These are phyloP conservation scores for Xiphias gladius DNA, from an alignment of 2,113 vertebrate species.

Conservation along the genomic window DNA sequence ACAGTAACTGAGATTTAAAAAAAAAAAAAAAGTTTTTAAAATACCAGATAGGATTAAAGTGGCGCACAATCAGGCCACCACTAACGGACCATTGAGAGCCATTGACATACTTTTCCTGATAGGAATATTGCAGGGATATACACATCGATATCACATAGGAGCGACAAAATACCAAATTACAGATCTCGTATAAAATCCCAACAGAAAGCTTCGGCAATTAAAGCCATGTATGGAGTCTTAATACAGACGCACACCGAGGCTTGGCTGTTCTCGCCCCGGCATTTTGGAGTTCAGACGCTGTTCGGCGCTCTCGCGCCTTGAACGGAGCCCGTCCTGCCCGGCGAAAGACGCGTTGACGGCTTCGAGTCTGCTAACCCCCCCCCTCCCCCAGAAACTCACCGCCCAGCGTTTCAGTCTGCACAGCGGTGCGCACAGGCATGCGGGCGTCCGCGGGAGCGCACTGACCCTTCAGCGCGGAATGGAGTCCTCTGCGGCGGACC, in stretches of 20 bases:
- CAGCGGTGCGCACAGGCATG: conserved; percentile 33
- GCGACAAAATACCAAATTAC: not conserved
- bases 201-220: not conserved
- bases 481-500: conserved; percentile 29
- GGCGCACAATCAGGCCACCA: not conserved
- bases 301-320: conserved; percentile 44
- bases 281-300: conserved; percentile 38
- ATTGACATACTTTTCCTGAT: conserved; percentile 13
- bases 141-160: not conserved
- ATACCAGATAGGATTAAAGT: too few relatives aligned
- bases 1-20: not conserved
- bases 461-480: conserved; percentile 30
- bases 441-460: conserved; percentile 23
- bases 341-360: conserved; percentile 18
- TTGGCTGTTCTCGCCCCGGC: not conserved
- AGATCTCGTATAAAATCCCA: not conserved
- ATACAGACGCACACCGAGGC: not conserved
- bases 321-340: not conserved
- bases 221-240: not conserved
- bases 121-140: not conserved
- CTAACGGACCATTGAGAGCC: not conserved
- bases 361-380: conserved; percentile 6
- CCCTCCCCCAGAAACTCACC: conserved; percentile 29
- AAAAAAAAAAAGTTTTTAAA: too few relatives aligned
- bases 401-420: conserved; percentile 17